Evolutionary conservation across 2,113 vertebrate species (phyloP), one percentile per base, ranked within the genome.

Genomic region (Scomber colias): DNA sequence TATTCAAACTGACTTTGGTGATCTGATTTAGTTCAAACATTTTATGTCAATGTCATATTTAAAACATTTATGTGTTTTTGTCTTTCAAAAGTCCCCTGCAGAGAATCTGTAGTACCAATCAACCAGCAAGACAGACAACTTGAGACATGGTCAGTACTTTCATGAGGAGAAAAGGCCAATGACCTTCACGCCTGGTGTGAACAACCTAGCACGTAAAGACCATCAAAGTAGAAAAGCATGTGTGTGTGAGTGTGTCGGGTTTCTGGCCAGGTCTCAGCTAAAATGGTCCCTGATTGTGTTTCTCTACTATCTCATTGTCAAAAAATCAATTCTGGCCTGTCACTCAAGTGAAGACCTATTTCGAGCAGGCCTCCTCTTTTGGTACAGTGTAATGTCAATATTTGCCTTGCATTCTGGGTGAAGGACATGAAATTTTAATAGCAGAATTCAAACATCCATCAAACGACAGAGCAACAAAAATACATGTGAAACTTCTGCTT

Each of bases 311-410:
- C 35, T 86, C 51, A 81, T 68, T 75, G 68, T 87, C 61, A 83
- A 66, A 89, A 88, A 89, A 89, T 86, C 80, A 68, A 84, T 91
- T 62, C 83, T 46, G 62, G 27, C 45, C 71, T 57, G 87, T 89
- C 89, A 89, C 59, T 90, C 84, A 84, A 72, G 27, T 1, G 1
- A 10, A 88, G 51, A 66, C 30, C 73, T 63, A 73, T 71, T 79
- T 51, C 1, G 15, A 76, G 56, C 51, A 19, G 3, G 49, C 44
- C 60, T 64, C 11, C 11, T 75, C 64, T 63, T 85, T 54, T 50
- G 56, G 68, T 57, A 5, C 44, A 11, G 63, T 2, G 6, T 67
- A 77, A 77, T 82, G 82, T 85, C 87, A 89, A 84, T 71, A 86
- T 80, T 88, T 88, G 60, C 63, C 48, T 83, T 74, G 74, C 73